A percentile compares a stretch with the other conserved stretches of the same genome.
Conservation (phyloP, 2,797 vertebrate species). For the Salarias fasciatus region DNA sequence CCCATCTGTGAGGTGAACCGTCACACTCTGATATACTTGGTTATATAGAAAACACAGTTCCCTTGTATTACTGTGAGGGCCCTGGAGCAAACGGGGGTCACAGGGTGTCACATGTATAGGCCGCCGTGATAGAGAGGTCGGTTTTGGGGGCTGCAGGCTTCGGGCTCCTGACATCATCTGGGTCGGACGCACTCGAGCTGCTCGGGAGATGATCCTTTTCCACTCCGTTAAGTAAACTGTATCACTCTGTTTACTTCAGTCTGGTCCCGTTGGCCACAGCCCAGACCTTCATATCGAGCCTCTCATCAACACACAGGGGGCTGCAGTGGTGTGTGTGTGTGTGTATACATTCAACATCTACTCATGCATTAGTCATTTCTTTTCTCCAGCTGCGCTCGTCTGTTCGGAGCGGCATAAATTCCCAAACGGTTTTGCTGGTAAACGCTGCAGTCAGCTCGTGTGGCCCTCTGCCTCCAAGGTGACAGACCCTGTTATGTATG, state of each 20-base stretch:
- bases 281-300: slow-evolving; percentile 53
- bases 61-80: background rate
- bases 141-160: slow-evolving; percentile 6
- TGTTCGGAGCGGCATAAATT: slow-evolving; percentile 40
- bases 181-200: slow-evolving; percentile 25
- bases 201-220: slow-evolving; percentile 47
- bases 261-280: slow-evolving; percentile 35
- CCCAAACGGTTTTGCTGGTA: slow-evolving; percentile 36
- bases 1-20: too few relatives aligned
- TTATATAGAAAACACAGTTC: background rate
- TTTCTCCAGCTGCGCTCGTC: slow-evolving; percentile 51
- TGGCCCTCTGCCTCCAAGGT: slow-evolving; percentile 13
- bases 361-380: slow-evolving; percentile 30
- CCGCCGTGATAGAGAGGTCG: background rate
- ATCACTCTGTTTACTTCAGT: slow-evolving; percentile 58
- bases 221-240: slow-evolving; percentile 69
- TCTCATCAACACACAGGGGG: slow-evolving; percentile 48
- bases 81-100: slow-evolving; percentile 6
- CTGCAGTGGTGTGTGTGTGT: slow-evolving; percentile 21
- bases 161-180: slow-evolving; percentile 36
- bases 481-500: slow-evolving; percentile 32
- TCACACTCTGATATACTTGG: too few relatives aligned
- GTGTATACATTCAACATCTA: slow-evolving; percentile 6
- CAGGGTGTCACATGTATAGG: slow-evolving; percentile 23
- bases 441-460: slow-evolving; percentile 11